These are phyloP conservation scores for Melanostigma gelatinosum DNA, from an alignment of 2,113 vertebrate genomes.

Conservation along the genomic window DNA sequence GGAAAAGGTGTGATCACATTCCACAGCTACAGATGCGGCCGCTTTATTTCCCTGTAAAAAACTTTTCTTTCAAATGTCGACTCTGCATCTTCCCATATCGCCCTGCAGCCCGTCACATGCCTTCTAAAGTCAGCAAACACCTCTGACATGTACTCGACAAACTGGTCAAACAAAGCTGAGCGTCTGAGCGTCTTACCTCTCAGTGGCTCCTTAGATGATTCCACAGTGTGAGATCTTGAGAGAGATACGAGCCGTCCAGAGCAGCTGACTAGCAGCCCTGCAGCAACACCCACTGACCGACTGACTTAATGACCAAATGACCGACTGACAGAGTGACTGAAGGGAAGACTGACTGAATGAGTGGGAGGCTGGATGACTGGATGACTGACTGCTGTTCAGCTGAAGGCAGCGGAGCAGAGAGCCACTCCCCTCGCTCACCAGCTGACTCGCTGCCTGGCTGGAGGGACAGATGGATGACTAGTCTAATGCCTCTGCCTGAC, in stretches of 20 bases:
- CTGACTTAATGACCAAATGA: constrained; percentile 7
- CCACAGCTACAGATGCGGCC: neutral
- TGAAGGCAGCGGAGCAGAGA: constrained; percentile 49
- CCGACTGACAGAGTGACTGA: constrained; percentile 4
- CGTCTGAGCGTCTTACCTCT: constrained; percentile 59
- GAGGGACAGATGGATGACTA: constrained; percentile 34
- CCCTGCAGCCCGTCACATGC: constrained; percentile 36
- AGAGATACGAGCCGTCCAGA: constrained; percentile 44
- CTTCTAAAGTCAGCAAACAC: constrained; percentile 23
- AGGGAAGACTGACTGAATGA: neutral
- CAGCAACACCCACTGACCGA: constrained; percentile 48
- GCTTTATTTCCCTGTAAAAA: constrained; percentile 12
- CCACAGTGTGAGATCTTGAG: constrained; percentile 56
- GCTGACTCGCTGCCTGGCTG: constrained; percentile 66
- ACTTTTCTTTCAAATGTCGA: neutral
- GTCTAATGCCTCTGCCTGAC: constrained; percentile 22
- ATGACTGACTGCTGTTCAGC: constrained; percentile 38
- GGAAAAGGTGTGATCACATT: constrained; percentile 44
- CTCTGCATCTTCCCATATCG: neutral
- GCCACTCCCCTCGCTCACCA: constrained; percentile 64
- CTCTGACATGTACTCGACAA: neutral
- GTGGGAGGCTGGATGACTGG: neutral
- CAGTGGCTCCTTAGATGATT: constrained; percentile 65
- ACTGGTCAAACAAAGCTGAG: constrained; percentile 5
- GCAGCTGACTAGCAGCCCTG: constrained; percentile 61